A percentile compares a stretch with the other conserved stretches of the same genome.
Conservation (phyloP, 1,140 invertebrate species). For the Pissodes strobi region DNA sequence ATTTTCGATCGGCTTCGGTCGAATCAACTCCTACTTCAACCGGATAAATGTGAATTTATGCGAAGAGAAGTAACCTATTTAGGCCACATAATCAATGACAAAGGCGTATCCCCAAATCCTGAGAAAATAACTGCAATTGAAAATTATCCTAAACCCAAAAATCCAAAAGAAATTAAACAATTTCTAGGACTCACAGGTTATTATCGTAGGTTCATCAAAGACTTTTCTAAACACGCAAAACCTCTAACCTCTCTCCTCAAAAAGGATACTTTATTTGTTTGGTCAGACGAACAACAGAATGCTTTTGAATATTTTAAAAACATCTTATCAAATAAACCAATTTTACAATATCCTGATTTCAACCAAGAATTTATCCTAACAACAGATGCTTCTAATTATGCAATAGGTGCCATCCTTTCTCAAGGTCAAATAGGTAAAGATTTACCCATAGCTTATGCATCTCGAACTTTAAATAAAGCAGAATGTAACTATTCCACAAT, state of each 20-base stretch:
- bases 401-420: slow-evolving; percentile 49
- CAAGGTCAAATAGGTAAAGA: slow-evolving; percentile 43
- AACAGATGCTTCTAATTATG: slow-evolving; percentile 53
- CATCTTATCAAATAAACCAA: slow-evolving; percentile 51
- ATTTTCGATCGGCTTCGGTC: slow-evolving; percentile 23
- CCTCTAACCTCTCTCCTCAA: slow-evolving; percentile 34
- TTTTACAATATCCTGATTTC: slow-evolving; percentile 54
- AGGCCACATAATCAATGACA: slow-evolving; percentile 47
- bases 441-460: slow-evolving; percentile 45
- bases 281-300: slow-evolving; percentile 30
- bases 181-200: slow-evolving; percentile 56
- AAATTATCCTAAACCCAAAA: slow-evolving; percentile 53
- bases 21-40: slow-evolving; percentile 28
- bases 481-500: slow-evolving; percentile 41
- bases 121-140: slow-evolving; percentile 52
- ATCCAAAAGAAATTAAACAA: slow-evolving; percentile 44
- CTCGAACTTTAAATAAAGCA: too few species aligned
- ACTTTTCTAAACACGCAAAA: slow-evolving; percentile 34
- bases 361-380: slow-evolving; percentile 51
- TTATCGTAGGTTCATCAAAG: slow-evolving; percentile 36
- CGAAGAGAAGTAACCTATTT: slow-evolving; percentile 47
- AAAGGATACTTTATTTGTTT: slow-evolving; percentile 28
- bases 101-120: slow-evolving; percentile 56
- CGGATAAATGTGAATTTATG: slow-evolving; percentile 56
- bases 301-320: slow-evolving; percentile 55